A percentile compares a stretch with the other conserved stretches of the same genome.
These are phyloP conservation scores for Phyllostomus discolor DNA, from an alignment of 2,113 vertebrate genomes.

Conservation along the genomic window DNA sequence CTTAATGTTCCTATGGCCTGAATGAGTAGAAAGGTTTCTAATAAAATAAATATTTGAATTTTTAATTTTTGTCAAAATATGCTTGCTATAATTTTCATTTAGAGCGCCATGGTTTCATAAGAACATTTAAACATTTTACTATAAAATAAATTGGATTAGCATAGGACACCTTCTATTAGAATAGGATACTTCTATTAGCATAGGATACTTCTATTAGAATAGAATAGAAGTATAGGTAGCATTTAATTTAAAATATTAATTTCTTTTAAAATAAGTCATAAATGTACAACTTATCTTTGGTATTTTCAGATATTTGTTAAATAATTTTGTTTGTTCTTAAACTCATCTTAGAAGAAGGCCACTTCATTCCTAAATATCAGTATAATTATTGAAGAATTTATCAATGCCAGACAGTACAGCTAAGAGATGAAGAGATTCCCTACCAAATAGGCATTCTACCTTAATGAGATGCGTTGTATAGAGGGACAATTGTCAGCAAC, in stretches of 20 bases:
- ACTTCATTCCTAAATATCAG: background rate
- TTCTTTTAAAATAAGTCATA: conserved; percentile 28
- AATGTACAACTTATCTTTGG: background rate
- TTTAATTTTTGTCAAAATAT: conserved; percentile 15
- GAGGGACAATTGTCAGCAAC: background rate
- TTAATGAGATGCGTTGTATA: background rate
- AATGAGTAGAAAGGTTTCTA: conserved; percentile 19
- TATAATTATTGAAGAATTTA: background rate
- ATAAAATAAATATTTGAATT: conserved; percentile 5
- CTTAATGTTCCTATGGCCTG: conserved; percentile 16
- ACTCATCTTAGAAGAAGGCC: background rate
- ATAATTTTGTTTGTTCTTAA: background rate
- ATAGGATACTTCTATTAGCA: no score
- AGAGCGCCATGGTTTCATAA: background rate
- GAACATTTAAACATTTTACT: conserved; percentile 1
- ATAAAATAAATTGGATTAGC: background rate
- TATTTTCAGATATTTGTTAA: no score
- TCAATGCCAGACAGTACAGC: background rate
- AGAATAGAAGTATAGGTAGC: background rate
- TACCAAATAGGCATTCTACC: background rate
- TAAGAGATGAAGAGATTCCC: background rate
- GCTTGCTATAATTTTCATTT: background rate
- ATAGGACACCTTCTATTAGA: no score
- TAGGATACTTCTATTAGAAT: no score
- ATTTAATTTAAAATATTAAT: conserved; percentile 37